Percentiles rank a stretch among this genome's conserved stretches.
These are phyloP conservation scores for Rhabdomys dilectus DNA, from an alignment of 2,113 vertebrate genomes.

Conservation along the genomic window DNA sequence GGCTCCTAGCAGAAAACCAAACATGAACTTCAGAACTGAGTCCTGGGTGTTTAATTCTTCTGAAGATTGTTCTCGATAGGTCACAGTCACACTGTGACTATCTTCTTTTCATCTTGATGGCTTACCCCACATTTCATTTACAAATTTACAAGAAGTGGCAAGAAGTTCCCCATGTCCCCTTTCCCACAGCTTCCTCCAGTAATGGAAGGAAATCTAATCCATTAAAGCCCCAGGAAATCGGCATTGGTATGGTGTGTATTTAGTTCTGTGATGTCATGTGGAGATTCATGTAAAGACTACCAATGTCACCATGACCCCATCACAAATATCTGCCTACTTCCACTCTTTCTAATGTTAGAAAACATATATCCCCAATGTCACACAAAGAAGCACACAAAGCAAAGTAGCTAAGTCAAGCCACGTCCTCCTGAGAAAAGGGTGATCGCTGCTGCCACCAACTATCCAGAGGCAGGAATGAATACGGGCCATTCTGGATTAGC, in stretches of 20 bases:
- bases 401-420: background rate
- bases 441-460: background rate
- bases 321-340: rapidly evolving
- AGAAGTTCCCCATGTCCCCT: background rate
- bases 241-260: rapidly evolving
- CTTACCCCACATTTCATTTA: background rate
- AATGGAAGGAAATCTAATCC: background rate
- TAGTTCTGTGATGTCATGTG: rapidly evolving
- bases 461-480: background rate
- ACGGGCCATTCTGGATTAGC: background rate
- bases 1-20: background rate
- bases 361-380: background rate
- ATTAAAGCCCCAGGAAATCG: background rate
- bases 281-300: rapidly evolving
- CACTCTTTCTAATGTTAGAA: background rate
- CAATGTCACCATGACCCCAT: background rate
- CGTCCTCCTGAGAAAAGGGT: background rate
- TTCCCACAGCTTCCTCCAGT: background rate
- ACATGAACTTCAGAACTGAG: background rate
- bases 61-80: background rate
- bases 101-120: background rate
- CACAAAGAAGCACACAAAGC: background rate
- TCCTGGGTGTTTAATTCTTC: rapidly evolving
- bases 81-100: background rate
- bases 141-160: background rate